Evolutionary conservation across 2,888 invertebrate species (phyloP).

Genomic region (Buathra laborator): DNA sequence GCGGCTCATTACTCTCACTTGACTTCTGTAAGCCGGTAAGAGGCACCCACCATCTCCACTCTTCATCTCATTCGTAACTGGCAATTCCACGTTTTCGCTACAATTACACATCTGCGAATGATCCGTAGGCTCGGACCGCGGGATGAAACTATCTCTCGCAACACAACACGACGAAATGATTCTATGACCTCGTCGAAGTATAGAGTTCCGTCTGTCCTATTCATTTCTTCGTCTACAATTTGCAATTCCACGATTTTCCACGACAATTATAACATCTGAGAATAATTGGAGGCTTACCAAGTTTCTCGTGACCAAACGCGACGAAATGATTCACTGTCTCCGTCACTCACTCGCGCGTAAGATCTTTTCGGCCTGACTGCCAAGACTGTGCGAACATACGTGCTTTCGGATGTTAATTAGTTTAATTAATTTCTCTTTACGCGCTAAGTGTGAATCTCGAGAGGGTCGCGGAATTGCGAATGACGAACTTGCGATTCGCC

Average conservation of each 20-base stretch:
- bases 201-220: neutral
- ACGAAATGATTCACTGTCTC: slow-evolving; percentile 39
- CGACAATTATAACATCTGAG: slow-evolving; percentile 61
- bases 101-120: slow-evolving; percentile 18
- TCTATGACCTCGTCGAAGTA: neutral
- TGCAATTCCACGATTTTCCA: slow-evolving; percentile 54
- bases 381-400: neutral
- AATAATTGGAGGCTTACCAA: slow-evolving; percentile 63
- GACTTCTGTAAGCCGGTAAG: slow-evolving; percentile 19
- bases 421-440: slow-evolving; percentile 58
- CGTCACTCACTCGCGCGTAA: neutral
- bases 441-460: slow-evolving; percentile 5
- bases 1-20: slow-evolving; percentile 59
- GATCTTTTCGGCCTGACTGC: neutral
- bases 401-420: slow-evolving; percentile 37
- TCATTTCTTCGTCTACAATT: slow-evolving; percentile 17
- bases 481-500: slow-evolving; percentile 18
- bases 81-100: slow-evolving; percentile 8
- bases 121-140: neutral
- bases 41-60: neutral
- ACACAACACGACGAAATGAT: neutral
- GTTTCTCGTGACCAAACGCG: slow-evolving; percentile 39
- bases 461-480: slow-evolving; percentile 22
- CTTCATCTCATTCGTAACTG: slow-evolving; percentile 16
- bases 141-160: neutral